A percentile compares a stretch with the other conserved stretches of the same genome.
These are phyloP conservation scores for Watsonalla cultraria DNA, from an alignment of 2,888 invertebrate genomes.

Conservation along the genomic window DNA sequence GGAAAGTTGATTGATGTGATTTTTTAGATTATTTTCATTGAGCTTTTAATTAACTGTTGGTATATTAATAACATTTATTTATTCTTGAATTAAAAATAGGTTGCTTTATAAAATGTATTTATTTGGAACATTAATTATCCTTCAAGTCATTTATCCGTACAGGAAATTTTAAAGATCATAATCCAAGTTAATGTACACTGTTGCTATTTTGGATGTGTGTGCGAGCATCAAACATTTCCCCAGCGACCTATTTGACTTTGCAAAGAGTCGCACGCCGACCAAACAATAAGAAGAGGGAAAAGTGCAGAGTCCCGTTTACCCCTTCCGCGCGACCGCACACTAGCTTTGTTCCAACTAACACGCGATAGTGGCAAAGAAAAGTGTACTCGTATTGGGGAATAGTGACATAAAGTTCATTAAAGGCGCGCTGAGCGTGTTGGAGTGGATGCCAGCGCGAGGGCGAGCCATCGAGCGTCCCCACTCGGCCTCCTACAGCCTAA, in stretches of 20 bases:
- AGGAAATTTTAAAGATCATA: not conserved
- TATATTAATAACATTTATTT: too few relatives aligned
- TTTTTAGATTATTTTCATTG: too few relatives aligned
- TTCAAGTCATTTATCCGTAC: not conserved
- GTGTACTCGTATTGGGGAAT: conserved; percentile 72
- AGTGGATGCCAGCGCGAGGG: conserved; percentile 61
- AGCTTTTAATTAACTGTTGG: too few relatives aligned
- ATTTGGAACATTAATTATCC: too few relatives aligned
- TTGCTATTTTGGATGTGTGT: not conserved
- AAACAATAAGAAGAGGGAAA: conserved; percentile 59
- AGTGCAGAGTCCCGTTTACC: conserved; percentile 56
- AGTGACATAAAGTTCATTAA: conserved; percentile 77
- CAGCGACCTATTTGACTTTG: conserved; percentile 45
- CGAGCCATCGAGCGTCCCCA: conserved; percentile 37
- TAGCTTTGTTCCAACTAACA: conserved; percentile 69
- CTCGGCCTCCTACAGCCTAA: conserved; percentile 38
- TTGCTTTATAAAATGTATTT: too few relatives aligned
- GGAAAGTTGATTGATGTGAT: too few relatives aligned
- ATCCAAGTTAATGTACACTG: not conserved
- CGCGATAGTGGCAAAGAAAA: conserved; percentile 71
- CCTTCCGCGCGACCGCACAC: conserved; percentile 64
- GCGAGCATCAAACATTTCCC: conserved; percentile 24
- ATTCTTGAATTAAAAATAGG: too few relatives aligned
- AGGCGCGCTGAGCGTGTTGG: conserved; percentile 72
- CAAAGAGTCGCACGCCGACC: conserved; percentile 37